phyloP scores from a whole-genome alignment of 2,113 vertebrate genomes.

The Recurvirostra avosetta region DNA sequence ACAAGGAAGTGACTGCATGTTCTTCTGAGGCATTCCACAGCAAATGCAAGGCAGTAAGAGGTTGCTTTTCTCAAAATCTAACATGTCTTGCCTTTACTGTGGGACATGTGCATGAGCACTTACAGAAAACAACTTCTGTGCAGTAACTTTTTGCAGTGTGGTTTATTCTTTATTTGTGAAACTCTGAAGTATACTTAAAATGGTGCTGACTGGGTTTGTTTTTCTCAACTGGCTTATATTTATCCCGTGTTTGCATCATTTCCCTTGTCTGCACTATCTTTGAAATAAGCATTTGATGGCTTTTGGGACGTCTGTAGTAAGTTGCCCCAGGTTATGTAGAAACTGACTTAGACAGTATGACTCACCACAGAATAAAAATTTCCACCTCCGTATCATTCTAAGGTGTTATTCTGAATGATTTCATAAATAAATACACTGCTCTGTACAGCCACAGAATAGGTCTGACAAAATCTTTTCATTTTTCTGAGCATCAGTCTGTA shows the following conservation, averaged over 20 bases:
- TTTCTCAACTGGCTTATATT: not conserved
- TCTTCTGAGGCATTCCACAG: constrained; percentile 14
- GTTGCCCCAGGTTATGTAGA: not conserved
- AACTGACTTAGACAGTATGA: not conserved
- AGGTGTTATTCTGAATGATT: not conserved
- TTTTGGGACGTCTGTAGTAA: not conserved
- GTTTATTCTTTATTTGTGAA: not conserved
- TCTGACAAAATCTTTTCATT: not conserved
- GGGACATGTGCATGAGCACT: not conserved
- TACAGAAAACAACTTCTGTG: not conserved
- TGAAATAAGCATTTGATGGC: not conserved
- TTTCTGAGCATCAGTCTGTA: not conserved
- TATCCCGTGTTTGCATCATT: not conserved
- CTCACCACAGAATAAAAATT: not conserved
- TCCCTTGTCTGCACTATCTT: not conserved
- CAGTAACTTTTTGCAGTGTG: not conserved
- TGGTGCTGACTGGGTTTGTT: not conserved
- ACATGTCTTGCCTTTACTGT: not conserved
- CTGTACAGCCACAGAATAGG: not conserved
- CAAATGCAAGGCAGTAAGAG: not conserved
- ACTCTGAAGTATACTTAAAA: not conserved
- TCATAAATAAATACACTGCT: not conserved
- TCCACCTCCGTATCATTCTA: not conserved
- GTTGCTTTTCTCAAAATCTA: not conserved
- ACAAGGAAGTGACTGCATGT: constrained; percentile 43